Evolutionary conservation across 1,140 invertebrate genomes (phyloP), one percentile per base, ranked within the genome.

Genomic region (Proctacanthus coquilletti): DNA sequence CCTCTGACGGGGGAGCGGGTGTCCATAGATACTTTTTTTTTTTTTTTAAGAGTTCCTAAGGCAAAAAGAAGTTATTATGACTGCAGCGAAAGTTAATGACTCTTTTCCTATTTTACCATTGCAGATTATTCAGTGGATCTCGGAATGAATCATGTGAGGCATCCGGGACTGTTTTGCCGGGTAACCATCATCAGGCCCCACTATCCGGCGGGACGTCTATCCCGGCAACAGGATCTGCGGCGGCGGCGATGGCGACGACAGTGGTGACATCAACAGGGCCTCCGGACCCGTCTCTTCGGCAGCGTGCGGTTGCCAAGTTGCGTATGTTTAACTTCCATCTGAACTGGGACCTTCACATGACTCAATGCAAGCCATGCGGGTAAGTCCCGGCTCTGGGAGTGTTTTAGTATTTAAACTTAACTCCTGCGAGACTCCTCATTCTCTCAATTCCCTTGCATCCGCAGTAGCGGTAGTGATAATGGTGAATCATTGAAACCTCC

Each of bases 271-370:
- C 17, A 6, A n/a, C 8, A 21, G 20, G 18, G 21, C 9, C 9
- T 4, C 18, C 13, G 43, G 56, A 58, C 42, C 50, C 59, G 23
- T 59, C 57, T 15, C 40, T 60, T 39, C 46, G 56, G 25, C 56
- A 60, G 40, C 54, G 56, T 15, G 57, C 57, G 21, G 57, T 60
- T 25, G 57, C 57, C 23, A 60, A 60, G 44, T 37, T 60, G 40
- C 50, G 56, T 36, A 56, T 60, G 51, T 60, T 60, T 40, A 60
- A 60, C 47, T 60, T 60, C 40, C 57, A 59, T 41, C 44, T 60
- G 19, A 60, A 60, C 41, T 60, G 56, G 57, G 54, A 59, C 49
- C 48, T 59, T 36, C 57, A 60, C 39, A 60, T 59, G 56, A 59
- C 53, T 45, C 56, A 58, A 42, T 59, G 56, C 46, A 60, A 59